Base-by-base conservation (phyloP, 2,888 invertebrate genomes). In the Hydrotaea cyrtoneurina region DNA sequence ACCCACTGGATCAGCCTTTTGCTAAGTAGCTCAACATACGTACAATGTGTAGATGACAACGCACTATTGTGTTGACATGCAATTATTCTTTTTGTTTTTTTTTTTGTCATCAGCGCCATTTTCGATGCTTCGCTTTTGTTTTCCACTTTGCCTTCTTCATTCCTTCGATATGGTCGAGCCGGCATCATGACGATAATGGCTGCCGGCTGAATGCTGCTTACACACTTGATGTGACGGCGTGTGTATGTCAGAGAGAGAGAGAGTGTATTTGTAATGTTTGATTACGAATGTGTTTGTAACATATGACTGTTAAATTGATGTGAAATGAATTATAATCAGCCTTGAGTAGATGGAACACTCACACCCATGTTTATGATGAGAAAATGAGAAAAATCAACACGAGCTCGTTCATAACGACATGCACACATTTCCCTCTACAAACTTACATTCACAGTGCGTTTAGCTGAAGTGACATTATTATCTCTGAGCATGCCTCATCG, bases 51-150 rank as follows among this genome's bases (percentile, higher is more conserved):
- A 46, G 50, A 78, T 75, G 74, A 74, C 78, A 72, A 78, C 55
- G 36, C 64, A 78, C 80, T 78, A 75, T 72, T 80, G 83, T 80
- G 71, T 57, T 80, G 80, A 78, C 78, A 83, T 75, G 71, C 55
- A 78, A 75, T 80, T 75, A 77, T 62, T 78, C 39, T 66, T 1
- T 39, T 74, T 21, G 62, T 55, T 31, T 71, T n/a, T 36, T 31
- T 23, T 72, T 69, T 21, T 19, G 31, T 39, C 53, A 39, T 59
- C 4, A 26, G 13, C 39, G 13, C 10, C 39, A 10, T 39, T 39
- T 39, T 39, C 39, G 39, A 39, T 13, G 13, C 10, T 39, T 39
- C 10, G 46, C 69, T 21, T 66, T 43, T 66, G 59, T 59, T 59
- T 15, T 59, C 59, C 59, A 11, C 1, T 7, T 23, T 26, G 31